Evolutionary conservation across 2,113 vertebrate species (phyloP).

Genomic region (Lepisosteus osseus): DNA sequence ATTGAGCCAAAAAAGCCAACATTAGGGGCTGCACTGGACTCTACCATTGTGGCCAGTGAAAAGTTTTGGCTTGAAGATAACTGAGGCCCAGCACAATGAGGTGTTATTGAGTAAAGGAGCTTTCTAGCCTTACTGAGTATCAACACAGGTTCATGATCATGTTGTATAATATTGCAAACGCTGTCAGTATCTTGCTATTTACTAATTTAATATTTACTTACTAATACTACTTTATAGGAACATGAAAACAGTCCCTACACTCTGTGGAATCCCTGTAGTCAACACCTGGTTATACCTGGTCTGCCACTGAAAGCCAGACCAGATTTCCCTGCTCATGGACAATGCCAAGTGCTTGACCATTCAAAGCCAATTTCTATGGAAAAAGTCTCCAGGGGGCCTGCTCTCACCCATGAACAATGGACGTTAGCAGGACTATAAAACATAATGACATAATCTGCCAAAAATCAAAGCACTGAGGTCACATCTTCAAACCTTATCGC

Average conservation of each 20-base stretch:
- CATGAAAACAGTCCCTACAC: neutral
- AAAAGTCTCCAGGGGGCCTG: too few relatives aligned
- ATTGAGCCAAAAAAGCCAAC: too few relatives aligned
- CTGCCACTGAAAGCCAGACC: slow-evolving; percentile 52
- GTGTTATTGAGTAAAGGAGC: too few relatives aligned
- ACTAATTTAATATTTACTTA: neutral
- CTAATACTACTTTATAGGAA: neutral
- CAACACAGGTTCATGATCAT: neutral
- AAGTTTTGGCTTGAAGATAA: too few relatives aligned
- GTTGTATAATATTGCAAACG: neutral
- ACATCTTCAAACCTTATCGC: slow-evolving; percentile 1
- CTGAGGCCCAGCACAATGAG: too few relatives aligned
- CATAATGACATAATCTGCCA: too few relatives aligned
- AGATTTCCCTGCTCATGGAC: slow-evolving; percentile 49
- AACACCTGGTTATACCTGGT: neutral
- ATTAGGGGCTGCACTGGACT: too few relatives aligned
- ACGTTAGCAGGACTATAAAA: too few relatives aligned
- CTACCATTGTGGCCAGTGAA: too few relatives aligned
- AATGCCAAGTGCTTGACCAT: too few relatives aligned
- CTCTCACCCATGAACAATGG: neutral
- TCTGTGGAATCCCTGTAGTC: neutral
- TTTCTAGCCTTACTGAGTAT: neutral
- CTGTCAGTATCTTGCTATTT: neutral
- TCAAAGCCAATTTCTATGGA: too few relatives aligned
- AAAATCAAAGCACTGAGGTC: neutral